Evolutionary conservation across 2,888 invertebrate species (phyloP).

Genomic region (Saturnia pavonia): DNA sequence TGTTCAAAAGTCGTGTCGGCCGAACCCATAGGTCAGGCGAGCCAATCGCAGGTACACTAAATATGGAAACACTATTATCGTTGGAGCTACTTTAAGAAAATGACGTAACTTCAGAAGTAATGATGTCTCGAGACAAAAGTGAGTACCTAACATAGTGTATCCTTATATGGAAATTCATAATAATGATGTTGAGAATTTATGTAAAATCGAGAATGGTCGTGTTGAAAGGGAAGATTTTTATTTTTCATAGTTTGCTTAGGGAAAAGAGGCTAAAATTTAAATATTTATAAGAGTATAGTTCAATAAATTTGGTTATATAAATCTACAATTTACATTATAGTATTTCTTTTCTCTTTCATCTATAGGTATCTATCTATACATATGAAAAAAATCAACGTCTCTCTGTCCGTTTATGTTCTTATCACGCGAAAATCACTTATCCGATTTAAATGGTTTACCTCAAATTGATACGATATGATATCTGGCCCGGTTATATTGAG

Average conservation of each 20-base stretch:
- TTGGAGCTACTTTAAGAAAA: conserved; percentile 37
- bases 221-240: neutral
- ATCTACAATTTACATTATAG: no score
- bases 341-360: no score
- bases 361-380: no score
- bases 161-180: conserved; percentile 14
- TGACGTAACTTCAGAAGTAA: conserved; percentile 21
- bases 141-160: conserved; percentile 10
- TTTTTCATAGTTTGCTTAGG: neutral
- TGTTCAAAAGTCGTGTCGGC: conserved; percentile 65
- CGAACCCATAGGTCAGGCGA: conserved; percentile 63
- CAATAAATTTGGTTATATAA: no score
- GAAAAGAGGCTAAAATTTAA: neutral
- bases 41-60: conserved; percentile 54
- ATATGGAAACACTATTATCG: conserved; percentile 71
- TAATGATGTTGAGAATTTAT: conserved; percentile 13
- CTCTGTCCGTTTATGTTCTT: no score
- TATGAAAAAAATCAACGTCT: no score
- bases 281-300: neutral
- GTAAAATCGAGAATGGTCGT: neutral
- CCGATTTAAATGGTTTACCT: no score
- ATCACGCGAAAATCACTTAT: no score
- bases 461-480: no score
- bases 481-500: no score
- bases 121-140: conserved; percentile 15